Evolutionary conservation across 1,140 invertebrate species (phyloP).

Genomic region (Thalassaphorura encarpata): DNA sequence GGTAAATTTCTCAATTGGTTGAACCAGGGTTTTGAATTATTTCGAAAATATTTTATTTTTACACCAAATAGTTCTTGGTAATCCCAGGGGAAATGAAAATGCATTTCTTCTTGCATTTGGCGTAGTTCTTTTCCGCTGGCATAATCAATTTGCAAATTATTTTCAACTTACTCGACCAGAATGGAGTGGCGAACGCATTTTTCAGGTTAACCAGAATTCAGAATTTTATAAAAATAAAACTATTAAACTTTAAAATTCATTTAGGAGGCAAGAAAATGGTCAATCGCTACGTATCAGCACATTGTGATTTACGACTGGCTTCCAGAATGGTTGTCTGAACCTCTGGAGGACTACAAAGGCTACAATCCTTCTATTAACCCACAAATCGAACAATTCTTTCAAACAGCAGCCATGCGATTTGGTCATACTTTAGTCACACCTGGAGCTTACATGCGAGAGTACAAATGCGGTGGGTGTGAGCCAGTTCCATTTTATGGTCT

Average conservation of each 20-base stretch:
- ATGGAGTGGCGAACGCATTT: constrained; percentile 45
- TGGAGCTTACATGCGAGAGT: constrained; percentile 37
- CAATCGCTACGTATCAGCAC: constrained; percentile 45
- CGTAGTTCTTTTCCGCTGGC: constrained; percentile 52
- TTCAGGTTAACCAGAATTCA: no score
- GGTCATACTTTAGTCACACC: constrained; percentile 48
- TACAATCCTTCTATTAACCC: constrained; percentile 54
- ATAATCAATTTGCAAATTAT: constrained; percentile 47
- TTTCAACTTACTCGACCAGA: constrained; percentile 36
- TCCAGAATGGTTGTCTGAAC: constrained; percentile 39
- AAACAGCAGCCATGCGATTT: constrained; percentile 57
- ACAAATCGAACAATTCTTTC: constrained; percentile 57
- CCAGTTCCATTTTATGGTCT: constrained; percentile 13
- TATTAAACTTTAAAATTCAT: no score
- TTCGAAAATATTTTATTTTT: background rate
- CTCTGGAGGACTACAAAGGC: constrained; percentile 34
- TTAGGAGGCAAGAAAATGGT: constrained; percentile 49
- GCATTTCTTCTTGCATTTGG: constrained; percentile 46
- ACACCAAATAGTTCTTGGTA: constrained; percentile 45
- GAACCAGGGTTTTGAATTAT: background rate
- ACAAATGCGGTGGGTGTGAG: constrained; percentile 18
- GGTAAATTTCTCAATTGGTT: constrained; percentile 41
- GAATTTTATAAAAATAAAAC: no score
- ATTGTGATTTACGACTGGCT: constrained; percentile 47
- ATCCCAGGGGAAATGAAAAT: constrained; percentile 51